Evolutionary conservation across 2,888 invertebrate genomes (phyloP), one percentile per base, ranked within the genome.

Genomic region (Perdita meconis): DNA sequence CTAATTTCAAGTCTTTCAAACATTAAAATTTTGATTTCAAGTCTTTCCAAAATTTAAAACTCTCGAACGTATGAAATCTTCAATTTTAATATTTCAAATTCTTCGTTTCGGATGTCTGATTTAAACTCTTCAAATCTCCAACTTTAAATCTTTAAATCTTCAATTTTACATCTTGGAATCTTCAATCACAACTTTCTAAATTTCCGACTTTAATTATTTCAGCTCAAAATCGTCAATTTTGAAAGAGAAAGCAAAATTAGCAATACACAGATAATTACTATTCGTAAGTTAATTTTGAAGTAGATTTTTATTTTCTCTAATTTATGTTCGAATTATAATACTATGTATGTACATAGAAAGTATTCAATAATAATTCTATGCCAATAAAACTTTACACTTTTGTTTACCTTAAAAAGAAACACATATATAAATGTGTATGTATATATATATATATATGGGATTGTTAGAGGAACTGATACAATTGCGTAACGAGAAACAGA

Each of bases 271-370:
- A 51, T n/a, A n/a, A n/a, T n/a, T 56, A 19, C 38, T 38, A 42
- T 19, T 30, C 30, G 57, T 19, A 56, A 42, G 12, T 24, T 61
- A 57, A 57, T 13, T 42, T 30, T 38, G 59, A 10, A 68, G 38
- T 47, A 36, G 40, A 42, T 47, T 50, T 81, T 78, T 70, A 85
- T 85, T 81, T 44, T 68, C 68, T 50, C 70, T 73, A 76, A 81
- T 84, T 82, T 68, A 83, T 67, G 80, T 82, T 75, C 61, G 71
- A 75, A 66, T 86, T 84, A 83, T 73, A 87, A 70, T 86, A 81
- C 72, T 86, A 87, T 87, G 51, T 86, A 87, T 83, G 51, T 86
- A 87, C 84, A 87, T 65, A 72, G 68, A 75, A 78, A 75, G 71
- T 80, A 86, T 81, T 63, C 74, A 76, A 74, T 75, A 79, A 74